phyloP scores from a whole-genome alignment of 1,140 invertebrate species.

The Ridgeia piscesae region DNA sequence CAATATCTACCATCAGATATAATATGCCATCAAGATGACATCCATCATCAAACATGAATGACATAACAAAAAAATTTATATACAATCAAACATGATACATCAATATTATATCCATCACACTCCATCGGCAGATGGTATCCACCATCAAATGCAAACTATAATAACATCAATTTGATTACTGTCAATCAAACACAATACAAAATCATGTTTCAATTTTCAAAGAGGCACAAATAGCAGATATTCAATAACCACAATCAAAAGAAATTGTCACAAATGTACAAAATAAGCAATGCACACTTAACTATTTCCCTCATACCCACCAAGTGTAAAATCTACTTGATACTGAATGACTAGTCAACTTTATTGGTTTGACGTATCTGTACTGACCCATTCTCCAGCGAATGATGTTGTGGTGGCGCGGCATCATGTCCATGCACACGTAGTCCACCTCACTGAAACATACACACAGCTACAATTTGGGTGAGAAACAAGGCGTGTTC shows the following conservation, averaged over 20 bases:
- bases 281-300: neutral
- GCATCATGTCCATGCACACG: constrained; percentile 94
- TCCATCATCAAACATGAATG: too few relatives aligned
- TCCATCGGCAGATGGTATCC: too few relatives aligned
- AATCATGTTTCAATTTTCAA: too few relatives aligned
- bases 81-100: too few relatives aligned
- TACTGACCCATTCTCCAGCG: constrained; percentile 81
- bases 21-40: neutral
- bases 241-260: too few relatives aligned
- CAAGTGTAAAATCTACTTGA: neutral
- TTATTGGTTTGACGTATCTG: neutral
- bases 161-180: too few relatives aligned
- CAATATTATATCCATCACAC: too few relatives aligned
- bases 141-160: too few relatives aligned
- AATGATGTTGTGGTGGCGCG: constrained; percentile 93
- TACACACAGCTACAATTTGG: constrained; percentile 33
- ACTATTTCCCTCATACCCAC: neutral
- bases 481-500: neutral
- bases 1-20: neutral
- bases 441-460: constrained; percentile 90
- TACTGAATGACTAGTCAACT: neutral
- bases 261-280: neutral
- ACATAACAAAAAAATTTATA: too few relatives aligned
- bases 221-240: too few relatives aligned
- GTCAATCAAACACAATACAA: too few relatives aligned